Percentiles rank a stretch among this genome's conserved stretches.
Evolutionary conservation across 64 coral and sea anemone species (phyloP).

Genomic region (Stichodactyla mertensii): DNA sequence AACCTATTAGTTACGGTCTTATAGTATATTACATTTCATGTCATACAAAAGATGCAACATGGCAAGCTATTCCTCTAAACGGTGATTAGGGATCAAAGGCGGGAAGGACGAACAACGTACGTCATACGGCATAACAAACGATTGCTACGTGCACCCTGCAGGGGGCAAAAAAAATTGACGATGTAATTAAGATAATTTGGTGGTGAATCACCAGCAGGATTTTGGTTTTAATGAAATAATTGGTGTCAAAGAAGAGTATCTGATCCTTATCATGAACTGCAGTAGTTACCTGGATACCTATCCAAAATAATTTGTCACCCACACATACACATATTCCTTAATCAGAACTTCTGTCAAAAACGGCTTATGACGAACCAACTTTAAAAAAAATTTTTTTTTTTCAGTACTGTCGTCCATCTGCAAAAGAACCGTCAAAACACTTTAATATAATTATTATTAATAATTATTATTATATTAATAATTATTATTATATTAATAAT

Average conservation of each 20-base stretch:
- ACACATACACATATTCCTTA: not conserved
- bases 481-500: no score
- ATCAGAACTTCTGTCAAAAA: not conserved
- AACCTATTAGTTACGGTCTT: not conserved
- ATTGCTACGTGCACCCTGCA: not conserved
- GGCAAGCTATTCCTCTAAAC: not conserved
- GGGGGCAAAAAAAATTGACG: not conserved
- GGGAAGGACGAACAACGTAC: not conserved
- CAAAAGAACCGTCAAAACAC: no score
- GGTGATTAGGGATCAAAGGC: not conserved
- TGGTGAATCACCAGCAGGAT: not conserved
- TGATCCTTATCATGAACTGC: not conserved
- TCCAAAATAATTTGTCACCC: not conserved
- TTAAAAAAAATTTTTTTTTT: no score
- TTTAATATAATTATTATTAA: no score
- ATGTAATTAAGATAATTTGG: not conserved
- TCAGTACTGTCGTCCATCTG: no score
- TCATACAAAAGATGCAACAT: not conserved
- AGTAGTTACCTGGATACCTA: not conserved
- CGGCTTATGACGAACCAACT: not conserved
- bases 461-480: no score
- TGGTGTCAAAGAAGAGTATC: not conserved
- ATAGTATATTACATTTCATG: not conserved
- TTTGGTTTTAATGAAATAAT: not conserved
- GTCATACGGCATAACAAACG: not conserved